Base-by-base conservation (phyloP, 2,888 invertebrate species). In the Ormia ochracea region DNA sequence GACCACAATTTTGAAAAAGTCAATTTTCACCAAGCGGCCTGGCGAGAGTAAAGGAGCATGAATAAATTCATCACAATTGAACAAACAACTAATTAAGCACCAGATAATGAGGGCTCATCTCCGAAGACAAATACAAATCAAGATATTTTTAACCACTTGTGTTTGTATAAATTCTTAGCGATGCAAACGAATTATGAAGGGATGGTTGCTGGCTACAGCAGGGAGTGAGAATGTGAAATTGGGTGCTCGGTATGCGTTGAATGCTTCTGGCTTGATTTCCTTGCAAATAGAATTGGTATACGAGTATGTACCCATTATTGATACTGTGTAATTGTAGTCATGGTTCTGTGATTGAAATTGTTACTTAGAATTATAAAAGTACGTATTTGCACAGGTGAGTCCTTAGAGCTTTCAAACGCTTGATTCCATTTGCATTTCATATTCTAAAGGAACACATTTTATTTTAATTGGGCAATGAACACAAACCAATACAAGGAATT, bases 31-130 rank as follows among this genome's bases (percentile, higher is more conserved):
- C 3, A 12, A 58, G 19, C 10, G 48, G 4, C 70, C 50, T 41
- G 50, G 38, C 50, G 50, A 70, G 21, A 41, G 9, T 2, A 56
- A 10, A 7, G 9, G 4, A 33, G 14, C 14, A 33, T 14, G 31
- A 69, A 10, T 26, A 48, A 21, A 54, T 43, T 38, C 28, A 28
- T 12, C 19, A 36, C 59, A 59, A 70, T 41, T 59, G 58, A 59
- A 2, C 50, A 21, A 50, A 70, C 70, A 61, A 52, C 26, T 72
- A 61, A 31, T 61, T 36, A 61, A 41, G 17, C 50, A 72, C 19
- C 59, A 26, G 38, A 59, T 59, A 70, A 50, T 50, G 33, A 14
- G 12, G 14, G 23, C 17, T 33, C 48, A 26, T 38, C 70, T 28
- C 38, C 43, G 19, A 26, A 23, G 17, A 23, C 19, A 28, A 41